These are phyloP conservation scores for Psittacula cyanocephala DNA, from an alignment of 2,113 vertebrate species.

Conservation along the genomic window DNA sequence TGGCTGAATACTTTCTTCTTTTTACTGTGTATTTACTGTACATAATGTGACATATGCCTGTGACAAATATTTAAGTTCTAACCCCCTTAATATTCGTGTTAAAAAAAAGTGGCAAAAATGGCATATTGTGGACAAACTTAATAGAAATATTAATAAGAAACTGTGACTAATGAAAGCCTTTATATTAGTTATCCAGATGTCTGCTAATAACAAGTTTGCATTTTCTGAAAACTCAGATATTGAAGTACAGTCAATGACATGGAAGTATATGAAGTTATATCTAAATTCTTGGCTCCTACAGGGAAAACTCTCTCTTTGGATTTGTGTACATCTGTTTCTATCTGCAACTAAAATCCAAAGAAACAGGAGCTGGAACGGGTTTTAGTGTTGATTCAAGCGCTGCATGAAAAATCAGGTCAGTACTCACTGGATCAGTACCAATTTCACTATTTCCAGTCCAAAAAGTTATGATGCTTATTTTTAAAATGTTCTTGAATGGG, in stretches of 20 bases:
- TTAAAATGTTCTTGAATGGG: conserved; percentile 9
- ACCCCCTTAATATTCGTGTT: not conserved
- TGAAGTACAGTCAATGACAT: not conserved
- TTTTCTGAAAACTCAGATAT: not conserved
- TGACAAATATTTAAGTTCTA: not conserved
- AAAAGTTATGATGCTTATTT: not conserved
- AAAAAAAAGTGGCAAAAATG: not conserved
- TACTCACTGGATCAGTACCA: conserved; percentile 5
- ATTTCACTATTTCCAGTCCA: conserved; percentile 13
- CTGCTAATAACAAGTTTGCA: not conserved
- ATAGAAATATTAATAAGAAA: not conserved
- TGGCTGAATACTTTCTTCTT: not conserved
- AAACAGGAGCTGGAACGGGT: not conserved
- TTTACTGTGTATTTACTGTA: not conserved
- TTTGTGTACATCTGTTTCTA: conserved; percentile 33
- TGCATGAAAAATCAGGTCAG: conserved; percentile 16
- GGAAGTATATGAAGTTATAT: not conserved
- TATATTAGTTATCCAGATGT: not conserved
- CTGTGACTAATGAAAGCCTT: not conserved
- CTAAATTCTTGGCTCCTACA: not conserved
- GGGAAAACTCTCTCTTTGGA: not conserved
- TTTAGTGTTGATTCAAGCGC: conserved; percentile 25
- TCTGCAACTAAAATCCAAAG: conserved; percentile 26
- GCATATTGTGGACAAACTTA: not conserved
- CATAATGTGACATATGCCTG: not conserved